Percentiles rank a stretch among this genome's conserved stretches.
phyloP scores from a whole-genome alignment of 1,140 invertebrate species.

The Akabosia matsudoensis region DNA sequence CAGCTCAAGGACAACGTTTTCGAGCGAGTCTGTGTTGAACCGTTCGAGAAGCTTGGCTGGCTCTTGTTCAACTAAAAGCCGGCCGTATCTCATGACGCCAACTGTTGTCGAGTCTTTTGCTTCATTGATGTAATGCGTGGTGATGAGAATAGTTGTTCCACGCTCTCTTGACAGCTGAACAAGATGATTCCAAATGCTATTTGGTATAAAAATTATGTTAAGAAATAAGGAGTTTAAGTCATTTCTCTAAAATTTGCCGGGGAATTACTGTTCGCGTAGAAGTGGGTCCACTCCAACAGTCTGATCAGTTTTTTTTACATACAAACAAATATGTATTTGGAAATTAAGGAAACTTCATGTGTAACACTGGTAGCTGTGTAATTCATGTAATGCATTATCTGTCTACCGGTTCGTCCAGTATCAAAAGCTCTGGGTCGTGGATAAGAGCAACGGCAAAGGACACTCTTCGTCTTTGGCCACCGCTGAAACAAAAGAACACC shows the following conservation, averaged over 20 bases:
- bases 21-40: background rate
- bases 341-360: too few species aligned
- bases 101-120: background rate
- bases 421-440: background rate
- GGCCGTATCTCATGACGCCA: background rate
- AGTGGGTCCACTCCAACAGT: background rate
- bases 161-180: background rate
- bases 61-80: background rate
- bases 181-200: background rate
- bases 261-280: background rate
- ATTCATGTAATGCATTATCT: too few species aligned
- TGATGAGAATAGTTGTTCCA: background rate
- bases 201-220: too few species aligned
- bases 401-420: constrained; percentile 1
- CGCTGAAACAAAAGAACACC: background rate
- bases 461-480: background rate
- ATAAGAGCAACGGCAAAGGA: background rate
- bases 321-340: too few species aligned
- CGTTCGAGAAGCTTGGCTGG: background rate
- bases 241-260: too few species aligned
- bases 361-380: too few species aligned
- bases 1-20: background rate
- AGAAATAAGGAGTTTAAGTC: too few species aligned
- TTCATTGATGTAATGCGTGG: constrained; percentile 9
- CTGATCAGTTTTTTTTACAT: too few species aligned